Evolutionary conservation across 2,888 invertebrate species (phyloP).

Genomic region (Lasioglossum malachurum): DNA sequence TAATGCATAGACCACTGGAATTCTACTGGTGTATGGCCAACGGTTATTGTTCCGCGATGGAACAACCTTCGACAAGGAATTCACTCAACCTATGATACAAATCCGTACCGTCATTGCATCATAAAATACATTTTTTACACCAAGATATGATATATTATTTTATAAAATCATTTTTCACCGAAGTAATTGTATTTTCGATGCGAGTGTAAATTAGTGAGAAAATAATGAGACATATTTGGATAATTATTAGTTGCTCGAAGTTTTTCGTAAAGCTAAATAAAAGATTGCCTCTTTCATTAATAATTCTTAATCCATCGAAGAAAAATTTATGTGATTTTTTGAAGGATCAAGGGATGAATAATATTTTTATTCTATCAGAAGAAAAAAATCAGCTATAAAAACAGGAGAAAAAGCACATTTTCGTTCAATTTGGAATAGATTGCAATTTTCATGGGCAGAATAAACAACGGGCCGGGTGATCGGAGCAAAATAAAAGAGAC

Average conservation of each 20-base stretch:
- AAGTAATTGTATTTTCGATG: not conserved
- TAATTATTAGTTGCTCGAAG: not conserved
- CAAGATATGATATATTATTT: too few relatives aligned
- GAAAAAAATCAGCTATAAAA: not conserved
- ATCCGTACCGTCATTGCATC: not conserved
- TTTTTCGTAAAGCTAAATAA: not conserved
- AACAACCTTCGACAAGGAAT: not conserved
- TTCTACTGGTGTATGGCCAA: not conserved
- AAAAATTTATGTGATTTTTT: not conserved
- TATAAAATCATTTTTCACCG: not conserved
- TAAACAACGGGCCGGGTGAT: not conserved
- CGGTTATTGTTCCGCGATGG: not conserved
- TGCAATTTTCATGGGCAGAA: not conserved
- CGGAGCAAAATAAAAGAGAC: not conserved
- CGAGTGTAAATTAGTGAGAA: not conserved
- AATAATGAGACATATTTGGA: not conserved
- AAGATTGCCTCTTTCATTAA: not conserved
- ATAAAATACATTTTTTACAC: not conserved
- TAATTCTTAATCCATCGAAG: not conserved
- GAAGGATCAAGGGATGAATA: not conserved
- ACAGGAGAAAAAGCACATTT: not conserved
- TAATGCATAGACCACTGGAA: constrained; percentile 2
- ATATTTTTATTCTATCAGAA: not conserved
- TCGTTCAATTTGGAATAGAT: not conserved
- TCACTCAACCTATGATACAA: not conserved